Evolutionary conservation across 2,888 invertebrate genomes (phyloP).

Genomic region (Tanytarsus gracilentus): DNA sequence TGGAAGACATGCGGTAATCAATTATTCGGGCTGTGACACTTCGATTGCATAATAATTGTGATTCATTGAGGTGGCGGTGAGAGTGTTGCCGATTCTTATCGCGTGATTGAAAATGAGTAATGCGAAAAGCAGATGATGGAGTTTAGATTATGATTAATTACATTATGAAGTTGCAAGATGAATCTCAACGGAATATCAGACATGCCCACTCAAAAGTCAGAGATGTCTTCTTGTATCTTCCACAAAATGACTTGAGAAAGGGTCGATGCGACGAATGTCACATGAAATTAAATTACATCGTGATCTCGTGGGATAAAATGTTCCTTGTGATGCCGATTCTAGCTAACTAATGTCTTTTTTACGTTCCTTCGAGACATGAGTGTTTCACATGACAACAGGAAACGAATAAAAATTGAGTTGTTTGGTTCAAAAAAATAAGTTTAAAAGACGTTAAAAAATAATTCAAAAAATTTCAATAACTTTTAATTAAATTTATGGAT

Average conservation of each 20-base stretch:
- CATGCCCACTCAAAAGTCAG: no score
- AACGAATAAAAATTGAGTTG: no score
- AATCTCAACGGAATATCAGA: background rate
- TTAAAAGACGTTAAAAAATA: no score
- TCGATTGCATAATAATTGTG: slow-evolving; percentile 8
- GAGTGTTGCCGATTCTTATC: background rate
- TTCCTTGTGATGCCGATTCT: background rate
- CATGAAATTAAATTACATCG: slow-evolving; percentile 3
- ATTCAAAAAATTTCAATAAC: no score
- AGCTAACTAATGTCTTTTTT: background rate
- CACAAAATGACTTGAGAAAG: background rate
- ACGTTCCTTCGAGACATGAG: no score
- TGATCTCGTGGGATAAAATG: no score
- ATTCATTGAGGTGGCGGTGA: background rate
- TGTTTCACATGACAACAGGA: no score
- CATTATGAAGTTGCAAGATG: background rate
- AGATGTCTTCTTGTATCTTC: no score
- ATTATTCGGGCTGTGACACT: background rate
- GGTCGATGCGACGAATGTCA: background rate
- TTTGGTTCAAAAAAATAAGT: no score
- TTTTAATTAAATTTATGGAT: no score
- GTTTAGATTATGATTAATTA: slow-evolving; percentile 4
- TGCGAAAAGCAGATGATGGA: background rate
- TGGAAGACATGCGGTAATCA: no score
- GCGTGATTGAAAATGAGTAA: background rate